phyloP scores from a whole-genome alignment of 2,888 invertebrate species.

The Ectropis crepuscularia region DNA sequence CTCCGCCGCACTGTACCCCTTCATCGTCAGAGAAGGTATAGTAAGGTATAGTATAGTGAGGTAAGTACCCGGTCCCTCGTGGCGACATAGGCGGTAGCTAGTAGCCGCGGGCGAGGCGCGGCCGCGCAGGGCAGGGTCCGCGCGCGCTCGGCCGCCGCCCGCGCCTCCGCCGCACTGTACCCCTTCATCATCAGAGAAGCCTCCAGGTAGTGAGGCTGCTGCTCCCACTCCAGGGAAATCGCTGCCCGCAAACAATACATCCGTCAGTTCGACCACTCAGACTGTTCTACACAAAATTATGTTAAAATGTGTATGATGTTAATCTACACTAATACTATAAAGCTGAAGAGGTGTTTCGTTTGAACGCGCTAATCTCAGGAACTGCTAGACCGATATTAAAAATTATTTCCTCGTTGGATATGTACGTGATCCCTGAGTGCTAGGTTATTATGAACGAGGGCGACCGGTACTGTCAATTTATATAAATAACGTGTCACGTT shows the following conservation, averaged over 20 bases:
- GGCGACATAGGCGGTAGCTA: constrained; percentile 81
- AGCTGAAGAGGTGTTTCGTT: too few species aligned
- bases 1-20: constrained; percentile 75
- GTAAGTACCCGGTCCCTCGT: constrained; percentile 77
- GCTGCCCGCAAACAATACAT: constrained; percentile 54
- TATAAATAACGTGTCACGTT: too few species aligned
- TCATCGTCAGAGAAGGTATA: not conserved
- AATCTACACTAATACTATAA: too few species aligned
- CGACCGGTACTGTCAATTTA: too few species aligned
- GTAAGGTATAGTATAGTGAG: not conserved
- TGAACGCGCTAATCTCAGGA: too few species aligned
- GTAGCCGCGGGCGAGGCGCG: constrained; percentile 75
- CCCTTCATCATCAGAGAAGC: constrained; percentile 96
- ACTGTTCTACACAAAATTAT: not conserved
- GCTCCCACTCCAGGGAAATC: constrained; percentile 86
- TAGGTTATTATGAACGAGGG: too few species aligned
- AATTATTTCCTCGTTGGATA: too few species aligned
- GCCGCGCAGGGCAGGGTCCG: constrained; percentile 42
- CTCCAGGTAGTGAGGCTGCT: constrained; percentile 87
- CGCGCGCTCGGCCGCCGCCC: constrained; percentile 67
- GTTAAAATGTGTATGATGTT: too few species aligned
- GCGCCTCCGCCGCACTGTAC: constrained; percentile 82
- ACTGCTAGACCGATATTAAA: too few species aligned
- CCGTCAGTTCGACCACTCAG: not conserved
- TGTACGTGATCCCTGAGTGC: too few species aligned